phyloP scores from a whole-genome alignment of 1,140 invertebrate genomes.

The Drosophila punjabiensis region DNA sequence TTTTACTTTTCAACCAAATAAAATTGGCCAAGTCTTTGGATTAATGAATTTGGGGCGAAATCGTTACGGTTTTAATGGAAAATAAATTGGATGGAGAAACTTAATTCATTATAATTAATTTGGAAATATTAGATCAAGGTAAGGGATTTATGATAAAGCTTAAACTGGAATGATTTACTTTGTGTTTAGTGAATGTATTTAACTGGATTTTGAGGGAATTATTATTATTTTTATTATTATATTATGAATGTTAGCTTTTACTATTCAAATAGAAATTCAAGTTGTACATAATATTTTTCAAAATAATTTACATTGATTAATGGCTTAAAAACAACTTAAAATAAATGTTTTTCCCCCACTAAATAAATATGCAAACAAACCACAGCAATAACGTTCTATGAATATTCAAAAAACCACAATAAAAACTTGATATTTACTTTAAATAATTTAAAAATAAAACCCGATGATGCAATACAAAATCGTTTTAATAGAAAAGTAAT shows the following conservation, averaged over 20 bases:
- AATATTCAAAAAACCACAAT: neutral
- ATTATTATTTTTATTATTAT: neutral
- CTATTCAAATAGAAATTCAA: neutral
- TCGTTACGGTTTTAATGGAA: constrained; percentile 39
- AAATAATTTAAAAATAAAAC: neutral
- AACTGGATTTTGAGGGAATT: no score
- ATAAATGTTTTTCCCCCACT: neutral
- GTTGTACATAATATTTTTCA: neutral
- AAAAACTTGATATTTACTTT: neutral
- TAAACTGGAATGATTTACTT: constrained; percentile 10
- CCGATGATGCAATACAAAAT: neutral
- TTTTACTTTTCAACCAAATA: neutral
- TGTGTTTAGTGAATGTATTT: constrained; percentile 25
- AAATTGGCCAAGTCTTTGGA: constrained; percentile 15
- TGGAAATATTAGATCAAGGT: constrained; percentile 14
- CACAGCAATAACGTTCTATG: neutral
- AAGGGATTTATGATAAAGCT: neutral
- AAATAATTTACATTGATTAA: neutral
- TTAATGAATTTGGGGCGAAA: constrained; percentile 34
- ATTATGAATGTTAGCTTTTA: neutral
- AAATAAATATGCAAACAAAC: neutral
- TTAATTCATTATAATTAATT: constrained; percentile 21
- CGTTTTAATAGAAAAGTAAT: neutral
- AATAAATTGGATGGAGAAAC: constrained; percentile 32
- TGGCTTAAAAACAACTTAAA: neutral